Evolutionary conservation across 2,797 vertebrate species (phyloP), one percentile per base, ranked within the genome.

Genomic region (Sebastes minor): DNA sequence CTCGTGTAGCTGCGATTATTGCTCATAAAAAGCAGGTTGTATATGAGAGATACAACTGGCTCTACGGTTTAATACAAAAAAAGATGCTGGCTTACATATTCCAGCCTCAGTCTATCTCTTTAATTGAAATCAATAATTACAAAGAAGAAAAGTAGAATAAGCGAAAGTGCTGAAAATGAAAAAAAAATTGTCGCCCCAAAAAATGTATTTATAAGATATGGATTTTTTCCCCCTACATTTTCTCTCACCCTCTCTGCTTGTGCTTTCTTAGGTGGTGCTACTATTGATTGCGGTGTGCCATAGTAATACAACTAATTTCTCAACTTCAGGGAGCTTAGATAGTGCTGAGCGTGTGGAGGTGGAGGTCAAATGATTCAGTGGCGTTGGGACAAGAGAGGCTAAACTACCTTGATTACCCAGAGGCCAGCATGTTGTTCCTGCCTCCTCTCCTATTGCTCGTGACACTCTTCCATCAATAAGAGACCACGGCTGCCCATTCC

Each of bases 231-330:
- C 63, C 49, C 63, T 52, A 75, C 78, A 86, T 90, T 89, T 86
- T 89, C 78, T 70, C 84, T 83, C 70, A 62, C 62, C 67, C 73
- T 76, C 85, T 89, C 71, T 64, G 57, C 68, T 83, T 80, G 28
- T 85, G 83, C 79, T 85, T 89, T 91, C 88, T 77, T 91, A 86
- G 88, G 90, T 82, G 78, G 84, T 82, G 86, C 74, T 80, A 5
- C 83, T 95, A 96, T 96, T 93, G 96, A 96, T 96, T 95, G 89
- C 20, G 74, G 87, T 87, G 88, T 88, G 88, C 88, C 79, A 85
- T 83, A 90, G 93, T 96, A 96, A 96, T 96, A 94, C 93, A 95
- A 94, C 95, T 94, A 95, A 96, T 96, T 96, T 94, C 94, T 96
- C 95, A 96, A 95, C 95, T 95, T 95, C 94, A 95, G 89, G 71